These are phyloP conservation scores for Wiebesia pumilae DNA, from an alignment of 1,140 invertebrate species.

Conservation along the genomic window DNA sequence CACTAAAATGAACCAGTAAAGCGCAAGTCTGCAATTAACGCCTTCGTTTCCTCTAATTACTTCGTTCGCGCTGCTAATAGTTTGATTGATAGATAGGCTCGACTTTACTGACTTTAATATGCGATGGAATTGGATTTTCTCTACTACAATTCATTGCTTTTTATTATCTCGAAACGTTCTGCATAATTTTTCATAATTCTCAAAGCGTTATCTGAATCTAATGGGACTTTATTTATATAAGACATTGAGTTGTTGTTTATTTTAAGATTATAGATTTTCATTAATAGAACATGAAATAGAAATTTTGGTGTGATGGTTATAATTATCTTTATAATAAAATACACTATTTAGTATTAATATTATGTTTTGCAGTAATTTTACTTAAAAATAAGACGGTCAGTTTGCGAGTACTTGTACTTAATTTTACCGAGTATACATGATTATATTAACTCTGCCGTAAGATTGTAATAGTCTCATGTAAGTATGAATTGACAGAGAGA, in stretches of 20 bases:
- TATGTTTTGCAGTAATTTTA: background rate
- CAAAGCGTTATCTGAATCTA: background rate
- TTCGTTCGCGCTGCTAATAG: conserved; percentile 14
- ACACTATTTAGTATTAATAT: background rate
- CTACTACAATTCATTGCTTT: background rate
- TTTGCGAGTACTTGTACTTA: background rate
- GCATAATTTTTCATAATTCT: background rate
- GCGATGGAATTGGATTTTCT: background rate
- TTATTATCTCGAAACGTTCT: background rate
- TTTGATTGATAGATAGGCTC: conserved; percentile 41
- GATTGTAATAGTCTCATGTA: background rate
- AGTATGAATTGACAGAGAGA: background rate
- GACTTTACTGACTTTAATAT: conserved; percentile 27
- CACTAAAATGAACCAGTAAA: background rate
- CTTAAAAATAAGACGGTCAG: background rate
- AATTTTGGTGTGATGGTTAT: background rate
- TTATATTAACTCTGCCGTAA: background rate
- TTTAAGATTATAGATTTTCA: conserved; percentile 11
- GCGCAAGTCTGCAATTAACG: background rate
- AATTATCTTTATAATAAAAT: background rate
- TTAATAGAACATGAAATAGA: background rate
- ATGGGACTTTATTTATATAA: background rate
- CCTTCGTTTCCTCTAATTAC: conserved; percentile 33
- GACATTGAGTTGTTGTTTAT: background rate
- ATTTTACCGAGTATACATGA: background rate